These are phyloP conservation scores for Halcyon badia DNA, from an alignment of 2,797 vertebrate species.

Conservation along the genomic window DNA sequence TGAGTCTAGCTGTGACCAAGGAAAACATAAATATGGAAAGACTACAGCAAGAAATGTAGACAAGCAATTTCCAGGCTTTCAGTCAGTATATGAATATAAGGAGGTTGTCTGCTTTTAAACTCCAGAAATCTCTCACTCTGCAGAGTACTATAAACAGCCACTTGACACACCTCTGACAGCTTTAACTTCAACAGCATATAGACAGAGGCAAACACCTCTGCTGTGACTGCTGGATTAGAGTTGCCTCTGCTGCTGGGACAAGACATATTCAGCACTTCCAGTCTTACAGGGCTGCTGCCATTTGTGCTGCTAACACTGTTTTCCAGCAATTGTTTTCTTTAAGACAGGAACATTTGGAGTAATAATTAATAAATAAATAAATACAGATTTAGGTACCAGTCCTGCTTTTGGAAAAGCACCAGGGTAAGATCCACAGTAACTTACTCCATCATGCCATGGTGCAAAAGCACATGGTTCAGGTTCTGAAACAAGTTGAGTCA, in stretches of 20 bases:
- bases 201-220: neutral
- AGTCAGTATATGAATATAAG: neutral
- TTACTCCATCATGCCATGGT: accelerated
- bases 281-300: accelerated
- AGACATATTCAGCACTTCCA: neutral
- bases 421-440: neutral
- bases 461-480: neutral
- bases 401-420: neutral
- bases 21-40: neutral
- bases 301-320: accelerated
- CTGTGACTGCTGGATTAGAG: accelerated
- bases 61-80: neutral
- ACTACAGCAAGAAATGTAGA: neutral
- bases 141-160: neutral
- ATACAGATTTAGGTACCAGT: neutral
- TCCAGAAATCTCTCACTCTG: neutral
- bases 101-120: neutral
- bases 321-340: neutral
- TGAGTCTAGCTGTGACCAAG: neutral
- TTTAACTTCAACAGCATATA: neutral
- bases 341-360: neutral
- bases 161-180: neutral
- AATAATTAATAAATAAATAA: neutral
- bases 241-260: neutral
- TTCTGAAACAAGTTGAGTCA: neutral